Conservation (phyloP, 1,140 invertebrate species). For the Zaprionus taronus region DNA sequence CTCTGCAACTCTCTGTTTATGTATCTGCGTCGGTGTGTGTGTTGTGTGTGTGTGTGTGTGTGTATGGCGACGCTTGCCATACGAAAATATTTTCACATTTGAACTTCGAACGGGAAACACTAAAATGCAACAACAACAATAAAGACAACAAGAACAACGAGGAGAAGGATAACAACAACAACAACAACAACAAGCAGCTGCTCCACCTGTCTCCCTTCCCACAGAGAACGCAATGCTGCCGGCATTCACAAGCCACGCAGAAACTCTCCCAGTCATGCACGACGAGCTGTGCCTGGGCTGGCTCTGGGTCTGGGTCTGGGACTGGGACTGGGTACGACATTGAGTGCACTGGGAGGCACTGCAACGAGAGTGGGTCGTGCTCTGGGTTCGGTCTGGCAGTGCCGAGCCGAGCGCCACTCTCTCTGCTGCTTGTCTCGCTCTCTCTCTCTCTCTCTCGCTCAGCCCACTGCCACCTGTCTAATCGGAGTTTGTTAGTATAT, state of each 20-base stretch:
- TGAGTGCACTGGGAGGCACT: background rate
- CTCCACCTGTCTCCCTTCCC: constrained; percentile 4
- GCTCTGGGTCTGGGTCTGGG: background rate
- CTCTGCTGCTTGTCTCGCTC: constrained; percentile 21
- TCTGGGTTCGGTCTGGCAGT: background rate
- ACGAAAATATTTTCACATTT: constrained; percentile 82
- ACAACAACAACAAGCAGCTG: constrained; percentile 29
- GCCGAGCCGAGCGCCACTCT: background rate
- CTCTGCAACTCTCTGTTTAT: constrained; percentile 11
- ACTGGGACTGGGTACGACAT: background rate
- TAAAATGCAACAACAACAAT: constrained; percentile 69
- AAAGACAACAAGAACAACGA: constrained; percentile 25
- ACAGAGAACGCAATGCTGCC: constrained; percentile 41
- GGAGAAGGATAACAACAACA: constrained; percentile 30
- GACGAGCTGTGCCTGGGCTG: constrained; percentile 17
- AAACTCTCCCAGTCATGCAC: constrained; percentile 62
- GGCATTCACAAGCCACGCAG: constrained; percentile 54
- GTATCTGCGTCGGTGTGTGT: constrained; percentile 7
- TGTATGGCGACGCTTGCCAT: constrained; percentile 42
- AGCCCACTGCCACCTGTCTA: constrained; percentile 72
- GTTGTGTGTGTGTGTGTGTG: constrained; percentile 10
- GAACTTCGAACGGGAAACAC: constrained; percentile 82
- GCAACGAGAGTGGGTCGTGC: constrained; percentile 1
- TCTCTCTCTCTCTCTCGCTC: constrained; percentile 19
- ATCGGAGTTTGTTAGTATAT: constrained; percentile 84